Percentiles rank a stretch among this genome's conserved stretches.
These are phyloP conservation scores for Rhinopithecus roxellana DNA, from an alignment of 2,113 vertebrate genomes.

Conservation along the genomic window DNA sequence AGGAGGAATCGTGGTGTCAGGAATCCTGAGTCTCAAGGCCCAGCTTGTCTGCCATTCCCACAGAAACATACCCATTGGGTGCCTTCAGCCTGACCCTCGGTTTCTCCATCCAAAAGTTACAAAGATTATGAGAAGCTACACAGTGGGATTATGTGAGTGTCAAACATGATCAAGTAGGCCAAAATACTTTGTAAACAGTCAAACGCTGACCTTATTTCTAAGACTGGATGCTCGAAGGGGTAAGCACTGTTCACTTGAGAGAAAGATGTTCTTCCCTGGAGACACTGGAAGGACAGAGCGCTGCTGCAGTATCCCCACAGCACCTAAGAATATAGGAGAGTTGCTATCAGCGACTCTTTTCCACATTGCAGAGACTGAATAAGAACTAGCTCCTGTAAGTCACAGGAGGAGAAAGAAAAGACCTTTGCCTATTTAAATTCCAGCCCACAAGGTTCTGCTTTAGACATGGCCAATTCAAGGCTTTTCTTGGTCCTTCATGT, in stretches of 20 bases:
- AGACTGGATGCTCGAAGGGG: not conserved
- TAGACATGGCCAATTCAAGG: not conserved
- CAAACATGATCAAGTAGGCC: not conserved
- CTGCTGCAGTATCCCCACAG: rapidly evolving
- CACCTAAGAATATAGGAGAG: not conserved
- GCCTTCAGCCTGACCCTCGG: not conserved
- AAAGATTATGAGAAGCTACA: not conserved
- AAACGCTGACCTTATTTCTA: not conserved
- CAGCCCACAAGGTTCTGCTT: not conserved
- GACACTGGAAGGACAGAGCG: rapidly evolving
- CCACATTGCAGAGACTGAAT: not conserved
- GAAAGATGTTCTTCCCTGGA: not conserved
- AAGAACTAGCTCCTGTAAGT: not conserved
- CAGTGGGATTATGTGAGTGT: not conserved
- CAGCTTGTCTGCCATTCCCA: not conserved
- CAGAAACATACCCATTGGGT: not conserved
- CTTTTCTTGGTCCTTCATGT: not conserved
- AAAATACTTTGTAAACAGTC: not conserved
- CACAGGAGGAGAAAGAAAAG: not conserved
- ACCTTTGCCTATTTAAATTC: not conserved
- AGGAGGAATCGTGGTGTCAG: not conserved
- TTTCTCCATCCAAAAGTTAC: not conserved
- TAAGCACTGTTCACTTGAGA: not conserved
- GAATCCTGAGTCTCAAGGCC: not conserved
- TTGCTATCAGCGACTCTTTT: rapidly evolving